Conservation (phyloP, 2,113 vertebrate genomes). For the Vicugna pacos region DNA sequence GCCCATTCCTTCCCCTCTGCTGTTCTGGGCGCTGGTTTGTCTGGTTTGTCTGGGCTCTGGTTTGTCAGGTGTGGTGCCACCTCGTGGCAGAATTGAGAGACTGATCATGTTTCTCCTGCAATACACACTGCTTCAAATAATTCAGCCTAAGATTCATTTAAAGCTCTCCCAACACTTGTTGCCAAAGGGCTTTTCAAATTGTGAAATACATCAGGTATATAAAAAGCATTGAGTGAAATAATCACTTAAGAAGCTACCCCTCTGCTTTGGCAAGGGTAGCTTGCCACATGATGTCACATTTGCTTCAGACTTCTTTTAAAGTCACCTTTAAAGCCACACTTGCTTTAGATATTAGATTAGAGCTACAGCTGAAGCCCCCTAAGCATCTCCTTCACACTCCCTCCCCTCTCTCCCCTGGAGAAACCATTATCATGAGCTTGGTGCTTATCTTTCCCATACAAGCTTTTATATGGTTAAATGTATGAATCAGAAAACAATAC, state of each 20-base stretch:
- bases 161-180: neutral
- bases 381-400: neutral
- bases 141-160: neutral
- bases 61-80: neutral
- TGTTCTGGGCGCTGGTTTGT: neutral
- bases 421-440: neutral
- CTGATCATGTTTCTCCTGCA: neutral
- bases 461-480: neutral
- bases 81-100: neutral
- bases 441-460: neutral
- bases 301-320: neutral
- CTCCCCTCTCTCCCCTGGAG: neutral
- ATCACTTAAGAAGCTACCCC: neutral
- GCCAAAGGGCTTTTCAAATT: conserved; percentile 6
- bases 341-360: neutral
- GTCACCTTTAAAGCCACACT: neutral
- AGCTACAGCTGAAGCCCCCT: neutral
- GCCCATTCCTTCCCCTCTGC: accelerated
- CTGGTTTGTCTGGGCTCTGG: too few species aligned
- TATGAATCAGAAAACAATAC: neutral
- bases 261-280: neutral
- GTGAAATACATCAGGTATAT: neutral
- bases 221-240: neutral
- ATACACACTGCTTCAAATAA: neutral
- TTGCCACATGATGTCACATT: neutral